These are phyloP conservation scores for Cetonia aurata DNA, from an alignment of 2,888 invertebrate genomes.

Conservation along the genomic window DNA sequence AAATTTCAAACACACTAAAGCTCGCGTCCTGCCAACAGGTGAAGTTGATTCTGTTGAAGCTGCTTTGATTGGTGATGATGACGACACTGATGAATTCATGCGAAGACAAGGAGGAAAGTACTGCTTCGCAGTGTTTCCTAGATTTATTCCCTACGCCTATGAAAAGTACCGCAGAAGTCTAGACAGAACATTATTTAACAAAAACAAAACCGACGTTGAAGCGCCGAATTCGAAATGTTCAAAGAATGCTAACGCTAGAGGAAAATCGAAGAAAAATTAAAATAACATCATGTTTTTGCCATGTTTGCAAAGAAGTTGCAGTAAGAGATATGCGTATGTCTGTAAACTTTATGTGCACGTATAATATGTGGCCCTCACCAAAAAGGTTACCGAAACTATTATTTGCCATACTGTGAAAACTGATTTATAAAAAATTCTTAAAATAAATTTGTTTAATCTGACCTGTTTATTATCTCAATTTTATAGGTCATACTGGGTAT, in stretches of 20 bases:
- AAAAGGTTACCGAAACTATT: too few relatives aligned
- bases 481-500: background rate
- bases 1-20: background rate
- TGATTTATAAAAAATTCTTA: background rate
- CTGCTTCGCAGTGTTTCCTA: background rate
- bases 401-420: slow-evolving; percentile 1
- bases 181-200: background rate
- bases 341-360: too few relatives aligned
- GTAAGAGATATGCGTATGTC: too few relatives aligned
- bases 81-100: background rate
- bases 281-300: too few relatives aligned
- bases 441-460: background rate
- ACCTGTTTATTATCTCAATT: background rate
- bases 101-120: background rate
- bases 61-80: background rate
- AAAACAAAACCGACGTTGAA: too few relatives aligned
- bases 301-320: too few relatives aligned
- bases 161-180: background rate
- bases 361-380: too few relatives aligned
- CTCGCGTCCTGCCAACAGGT: background rate
- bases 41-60: background rate
- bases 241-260: too few relatives aligned
- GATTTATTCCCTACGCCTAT: background rate
- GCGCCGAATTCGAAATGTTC: too few relatives aligned
- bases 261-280: too few relatives aligned